Conservation (phyloP, 2,113 vertebrate species). For the Zosterops lateralis region DNA sequence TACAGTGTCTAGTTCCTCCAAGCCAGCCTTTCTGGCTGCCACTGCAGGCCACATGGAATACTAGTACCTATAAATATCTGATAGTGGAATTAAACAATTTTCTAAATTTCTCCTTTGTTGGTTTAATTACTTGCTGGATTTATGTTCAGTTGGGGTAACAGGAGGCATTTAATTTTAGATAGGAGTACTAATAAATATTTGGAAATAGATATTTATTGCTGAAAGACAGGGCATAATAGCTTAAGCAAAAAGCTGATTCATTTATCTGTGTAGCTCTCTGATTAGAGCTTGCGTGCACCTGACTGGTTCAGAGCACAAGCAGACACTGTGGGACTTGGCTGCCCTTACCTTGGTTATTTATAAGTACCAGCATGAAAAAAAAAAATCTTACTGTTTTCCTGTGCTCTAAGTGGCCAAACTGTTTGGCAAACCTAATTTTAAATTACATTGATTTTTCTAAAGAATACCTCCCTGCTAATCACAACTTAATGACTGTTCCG, state of each 20-base stretch:
- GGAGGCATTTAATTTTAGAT: background rate
- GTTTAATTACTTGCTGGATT: background rate
- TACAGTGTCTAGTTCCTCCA: background rate
- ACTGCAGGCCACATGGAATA: background rate
- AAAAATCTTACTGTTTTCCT: background rate
- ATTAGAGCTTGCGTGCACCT: background rate
- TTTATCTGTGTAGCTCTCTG: background rate
- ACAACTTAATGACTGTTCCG: conserved; percentile 34
- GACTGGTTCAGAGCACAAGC: background rate
- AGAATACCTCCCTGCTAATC: conserved; percentile 17
- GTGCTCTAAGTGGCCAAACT: background rate
- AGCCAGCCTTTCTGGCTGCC: background rate
- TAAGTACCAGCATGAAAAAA: background rate
- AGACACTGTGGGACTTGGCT: background rate
- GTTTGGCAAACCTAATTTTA: conserved; percentile 30
- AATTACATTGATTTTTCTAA: conserved; percentile 50
- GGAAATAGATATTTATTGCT: conserved; percentile 23
- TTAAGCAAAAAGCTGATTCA: background rate
- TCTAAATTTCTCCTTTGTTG: background rate
- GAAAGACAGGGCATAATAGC: background rate
- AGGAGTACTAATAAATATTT: conserved; percentile 4
- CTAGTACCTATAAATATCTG: background rate
- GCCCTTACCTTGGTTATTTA: background rate
- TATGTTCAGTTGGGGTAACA: background rate
- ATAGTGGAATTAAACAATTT: background rate